Evolutionary conservation across 2,113 vertebrate genomes (phyloP).

Genomic region (Sinocyclocheilus anophthalmus): DNA sequence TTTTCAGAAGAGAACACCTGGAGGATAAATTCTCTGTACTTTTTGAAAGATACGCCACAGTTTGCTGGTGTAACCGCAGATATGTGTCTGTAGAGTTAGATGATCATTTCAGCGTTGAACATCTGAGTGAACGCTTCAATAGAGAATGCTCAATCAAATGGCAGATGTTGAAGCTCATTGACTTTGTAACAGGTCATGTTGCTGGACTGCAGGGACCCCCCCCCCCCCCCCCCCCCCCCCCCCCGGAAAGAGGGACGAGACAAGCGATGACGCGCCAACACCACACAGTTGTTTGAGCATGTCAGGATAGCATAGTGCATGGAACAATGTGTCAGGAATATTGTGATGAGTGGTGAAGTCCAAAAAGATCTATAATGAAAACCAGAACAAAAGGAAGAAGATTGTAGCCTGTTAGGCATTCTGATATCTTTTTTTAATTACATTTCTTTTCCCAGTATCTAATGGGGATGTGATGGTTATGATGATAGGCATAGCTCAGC

Average conservation of each 20-base stretch:
- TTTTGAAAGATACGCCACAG: background rate
- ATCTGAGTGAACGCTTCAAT: background rate
- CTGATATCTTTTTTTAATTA: slow-evolving; percentile 78
- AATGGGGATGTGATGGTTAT: slow-evolving; percentile 55
- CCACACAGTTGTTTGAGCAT: background rate
- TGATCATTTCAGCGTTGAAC: background rate
- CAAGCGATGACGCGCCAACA: too few relatives aligned
- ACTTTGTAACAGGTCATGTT: background rate
- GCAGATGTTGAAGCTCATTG: too few relatives aligned
- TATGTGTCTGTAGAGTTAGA: background rate
- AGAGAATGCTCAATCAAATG: background rate
- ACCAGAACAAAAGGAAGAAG: slow-evolving; percentile 52
- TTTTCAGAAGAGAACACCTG: slow-evolving; percentile 2
- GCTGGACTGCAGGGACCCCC: background rate
- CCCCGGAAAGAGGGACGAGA: too few relatives aligned
- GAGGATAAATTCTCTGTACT: background rate
- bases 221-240: too few relatives aligned
- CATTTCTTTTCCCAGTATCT: slow-evolving; percentile 70
- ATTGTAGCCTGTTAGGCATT: slow-evolving; percentile 70
- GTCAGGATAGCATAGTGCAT: slow-evolving; percentile 29
- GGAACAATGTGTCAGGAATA: slow-evolving; percentile 54
- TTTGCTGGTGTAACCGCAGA: background rate
- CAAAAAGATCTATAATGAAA: slow-evolving; percentile 72
- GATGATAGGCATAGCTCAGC: slow-evolving; percentile 57
- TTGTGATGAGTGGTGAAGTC: slow-evolving; percentile 68